Evolutionary conservation across 37 sponge, comb jelly and placozoan genomes (phyloP).

Genomic region (Halichondria panicea): DNA sequence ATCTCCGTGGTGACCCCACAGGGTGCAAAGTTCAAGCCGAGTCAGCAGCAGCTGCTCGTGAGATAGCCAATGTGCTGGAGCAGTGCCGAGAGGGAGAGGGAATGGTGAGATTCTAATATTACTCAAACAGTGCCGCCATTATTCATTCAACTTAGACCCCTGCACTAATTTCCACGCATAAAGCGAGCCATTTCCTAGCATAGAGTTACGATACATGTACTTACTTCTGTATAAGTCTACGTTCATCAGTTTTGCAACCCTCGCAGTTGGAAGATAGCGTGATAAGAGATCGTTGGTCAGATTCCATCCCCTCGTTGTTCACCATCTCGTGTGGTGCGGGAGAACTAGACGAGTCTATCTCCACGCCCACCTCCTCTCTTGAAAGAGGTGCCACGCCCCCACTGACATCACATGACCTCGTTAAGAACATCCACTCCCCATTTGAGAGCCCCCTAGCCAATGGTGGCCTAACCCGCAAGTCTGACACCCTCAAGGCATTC

Average conservation of each 20-base stretch:
- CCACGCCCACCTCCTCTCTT: slow-evolving; percentile 19
- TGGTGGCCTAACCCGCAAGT: not conserved
- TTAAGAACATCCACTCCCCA: not conserved
- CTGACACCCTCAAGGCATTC: not conserved
- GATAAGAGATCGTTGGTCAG: too few species aligned
- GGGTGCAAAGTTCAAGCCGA: slow-evolving; percentile 38
- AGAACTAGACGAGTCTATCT: not conserved
- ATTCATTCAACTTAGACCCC: too few species aligned
- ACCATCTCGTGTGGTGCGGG: not conserved
- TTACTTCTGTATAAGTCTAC: not conserved
- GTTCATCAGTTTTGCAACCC: too few species aligned
- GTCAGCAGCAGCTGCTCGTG: slow-evolving; percentile 14
- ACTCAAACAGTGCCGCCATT: too few species aligned
- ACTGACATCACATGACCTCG: not conserved
- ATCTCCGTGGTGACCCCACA: slow-evolving; percentile 7
- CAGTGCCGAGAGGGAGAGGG: slow-evolving; percentile 28
- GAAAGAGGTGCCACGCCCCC: slow-evolving; percentile 20
- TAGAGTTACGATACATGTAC: not conserved
- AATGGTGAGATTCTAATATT: not conserved
- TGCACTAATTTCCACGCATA: too few species aligned
- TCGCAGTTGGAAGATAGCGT: too few species aligned
- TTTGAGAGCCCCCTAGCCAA: not conserved
- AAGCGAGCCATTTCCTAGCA: too few species aligned
- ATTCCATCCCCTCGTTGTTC: slow-evolving; percentile 18
- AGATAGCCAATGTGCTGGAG: slow-evolving; percentile 31